Base-by-base conservation (phyloP, 2,888 invertebrate species). In the Sinohyriopsis cumingii region DNA sequence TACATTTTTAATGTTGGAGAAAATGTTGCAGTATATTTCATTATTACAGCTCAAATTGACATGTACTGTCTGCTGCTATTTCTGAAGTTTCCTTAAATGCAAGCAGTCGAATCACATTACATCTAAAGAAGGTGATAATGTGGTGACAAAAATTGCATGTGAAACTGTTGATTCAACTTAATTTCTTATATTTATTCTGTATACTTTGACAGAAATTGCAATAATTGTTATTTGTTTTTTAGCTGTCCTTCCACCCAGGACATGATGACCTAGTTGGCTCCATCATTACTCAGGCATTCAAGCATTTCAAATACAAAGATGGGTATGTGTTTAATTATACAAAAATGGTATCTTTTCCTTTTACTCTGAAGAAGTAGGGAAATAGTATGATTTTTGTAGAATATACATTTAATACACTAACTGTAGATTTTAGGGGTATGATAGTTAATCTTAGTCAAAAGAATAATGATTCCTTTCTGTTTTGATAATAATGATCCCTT, bases 261-360 rank as follows among this genome's bases (percentile, higher is more conserved):
- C 98, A 99, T 88, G 98, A 99, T 90, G 96, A 98, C 91, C 92
- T 98, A 55, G 95, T 99, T 56, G 94, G 94, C 68, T 95, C 96
- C 89, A 97, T 99, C 76, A 97, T 99, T 91, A 96, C 95, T 90
- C 93, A 98, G 78, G 97, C 98, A 53, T 98, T 99, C 91, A 96
- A 95, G 87, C 96, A 99, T 90, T 99, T 99, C 89, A 98, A 97
- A 91, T 97, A 97, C 90, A 94, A 96, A 86, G 99, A 99, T 91
- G 96, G 97, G 94, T 95, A 91, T 89, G 92, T 88, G 20, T 22
- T 45, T 5, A 5, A 7, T 68, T 63, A 54, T 18, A 20, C 12
- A 22, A 15, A 20, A 57, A 57, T 57, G 24, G 24, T 20, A 3
- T 24, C n/a, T 45, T 45, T 33, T 45, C 15, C 45, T 45, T 3